Evolutionary conservation across 1,140 invertebrate genomes (phyloP).

Genomic region (Araneus ventricosus): DNA sequence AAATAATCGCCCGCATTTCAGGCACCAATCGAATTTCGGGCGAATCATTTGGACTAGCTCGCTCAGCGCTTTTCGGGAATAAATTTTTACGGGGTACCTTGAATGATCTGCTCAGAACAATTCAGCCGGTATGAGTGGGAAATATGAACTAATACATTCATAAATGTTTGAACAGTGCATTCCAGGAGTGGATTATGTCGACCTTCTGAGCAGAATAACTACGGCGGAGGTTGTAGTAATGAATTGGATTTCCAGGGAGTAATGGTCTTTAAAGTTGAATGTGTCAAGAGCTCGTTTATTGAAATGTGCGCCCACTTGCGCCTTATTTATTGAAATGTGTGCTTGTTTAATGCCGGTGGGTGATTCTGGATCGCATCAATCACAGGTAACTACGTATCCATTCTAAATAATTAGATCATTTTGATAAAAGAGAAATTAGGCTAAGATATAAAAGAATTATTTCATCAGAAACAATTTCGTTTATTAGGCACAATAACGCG

Average conservation of each 20-base stretch:
- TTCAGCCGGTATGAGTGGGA: not conserved
- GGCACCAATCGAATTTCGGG: not conserved
- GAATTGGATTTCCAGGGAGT: not conserved
- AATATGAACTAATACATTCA: slow-evolving; percentile 16
- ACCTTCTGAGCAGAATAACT: not conserved
- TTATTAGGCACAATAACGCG: no score
- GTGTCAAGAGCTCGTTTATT: not conserved
- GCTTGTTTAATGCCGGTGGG: no score
- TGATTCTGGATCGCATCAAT: no score
- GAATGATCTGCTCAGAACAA: not conserved
- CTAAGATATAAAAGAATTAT: no score
- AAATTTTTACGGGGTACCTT: not conserved
- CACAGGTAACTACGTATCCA: no score
- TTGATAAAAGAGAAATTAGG: no score
- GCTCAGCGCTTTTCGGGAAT: not conserved
- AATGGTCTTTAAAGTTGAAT: not conserved
- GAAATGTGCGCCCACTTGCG: no score
- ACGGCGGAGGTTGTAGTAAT: not conserved
- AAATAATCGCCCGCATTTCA: not conserved
- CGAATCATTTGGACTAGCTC: not conserved
- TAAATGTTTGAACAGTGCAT: slow-evolving; percentile 1
- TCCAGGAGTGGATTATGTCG: not conserved
- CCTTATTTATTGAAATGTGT: no score
- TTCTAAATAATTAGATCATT: no score
- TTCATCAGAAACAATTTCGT: no score